phyloP scores from a whole-genome alignment of 1,140 invertebrate genomes.

The Drosophila bocki region DNA sequence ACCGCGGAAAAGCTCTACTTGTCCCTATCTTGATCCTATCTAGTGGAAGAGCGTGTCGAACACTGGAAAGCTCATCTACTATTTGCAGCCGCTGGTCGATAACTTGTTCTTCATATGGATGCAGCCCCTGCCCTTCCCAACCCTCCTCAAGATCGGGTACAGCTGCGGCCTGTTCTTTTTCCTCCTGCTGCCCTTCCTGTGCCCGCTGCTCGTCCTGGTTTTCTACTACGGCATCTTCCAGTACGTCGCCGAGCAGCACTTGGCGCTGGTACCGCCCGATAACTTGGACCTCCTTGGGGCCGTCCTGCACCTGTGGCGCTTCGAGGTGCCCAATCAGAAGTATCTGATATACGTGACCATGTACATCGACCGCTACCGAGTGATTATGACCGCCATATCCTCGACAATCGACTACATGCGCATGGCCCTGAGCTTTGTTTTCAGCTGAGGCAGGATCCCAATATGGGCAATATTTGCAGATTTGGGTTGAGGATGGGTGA shows the following conservation, averaged over 20 bases:
- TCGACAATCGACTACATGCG: conserved; percentile 70
- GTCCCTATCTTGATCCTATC: neutral
- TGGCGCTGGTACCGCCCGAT: neutral
- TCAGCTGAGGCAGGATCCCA: conserved; percentile 17
- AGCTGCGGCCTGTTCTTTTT: conserved; percentile 57
- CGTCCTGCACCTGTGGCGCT: conserved; percentile 33
- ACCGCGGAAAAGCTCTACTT: neutral
- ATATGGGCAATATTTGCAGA: neutral
- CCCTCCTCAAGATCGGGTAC: conserved; percentile 56
- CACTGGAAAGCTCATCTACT: conserved; percentile 58
- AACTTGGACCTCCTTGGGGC: conserved; percentile 48
- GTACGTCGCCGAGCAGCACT: conserved; percentile 51
- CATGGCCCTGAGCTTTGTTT: conserved; percentile 60
- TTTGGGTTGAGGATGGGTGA: neutral
- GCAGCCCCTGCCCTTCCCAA: conserved; percentile 70
- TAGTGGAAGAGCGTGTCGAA: conserved; percentile 53
- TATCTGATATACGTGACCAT: conserved; percentile 60
- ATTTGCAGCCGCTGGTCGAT: conserved; percentile 66
- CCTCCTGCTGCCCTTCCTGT: conserved; percentile 59
- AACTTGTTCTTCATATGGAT: conserved; percentile 62
- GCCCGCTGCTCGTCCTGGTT: conserved; percentile 42
- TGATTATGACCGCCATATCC: conserved; percentile 65
- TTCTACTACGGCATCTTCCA: conserved; percentile 61
- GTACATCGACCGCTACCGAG: conserved; percentile 68
- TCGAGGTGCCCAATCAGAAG: conserved; percentile 61